These are phyloP conservation scores for Hirundichthys speculiger DNA, from an alignment of 2,113 vertebrate genomes.

Conservation along the genomic window DNA sequence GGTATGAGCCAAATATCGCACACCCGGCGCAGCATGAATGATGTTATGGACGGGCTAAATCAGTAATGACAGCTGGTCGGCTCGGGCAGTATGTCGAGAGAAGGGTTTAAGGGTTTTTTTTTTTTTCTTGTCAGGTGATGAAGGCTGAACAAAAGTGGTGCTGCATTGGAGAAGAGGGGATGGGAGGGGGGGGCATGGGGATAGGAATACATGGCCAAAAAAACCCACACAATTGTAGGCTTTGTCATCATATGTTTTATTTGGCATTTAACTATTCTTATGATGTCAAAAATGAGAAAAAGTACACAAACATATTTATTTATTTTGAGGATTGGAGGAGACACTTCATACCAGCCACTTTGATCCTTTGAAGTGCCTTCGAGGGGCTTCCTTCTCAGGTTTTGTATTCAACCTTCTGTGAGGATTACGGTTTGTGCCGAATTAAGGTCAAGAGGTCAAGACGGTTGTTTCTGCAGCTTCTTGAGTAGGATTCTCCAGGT, in stretches of 20 bases:
- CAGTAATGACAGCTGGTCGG: constrained; percentile 41
- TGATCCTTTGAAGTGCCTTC: too few species aligned
- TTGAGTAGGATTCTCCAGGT: constrained; percentile 40
- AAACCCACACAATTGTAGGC: too few species aligned
- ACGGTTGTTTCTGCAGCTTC: constrained; percentile 50
- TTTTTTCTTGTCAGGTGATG: constrained; percentile 34
- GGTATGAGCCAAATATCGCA: constrained; percentile 37
- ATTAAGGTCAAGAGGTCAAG: constrained; percentile 19
- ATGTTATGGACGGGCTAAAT: constrained; percentile 39
- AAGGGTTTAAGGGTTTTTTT: constrained; percentile 37
- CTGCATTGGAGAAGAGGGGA: not conserved
- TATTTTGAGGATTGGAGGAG: too few species aligned
- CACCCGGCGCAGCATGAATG: constrained; percentile 18
- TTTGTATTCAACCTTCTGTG: constrained; percentile 5
- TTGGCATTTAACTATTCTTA: too few species aligned
- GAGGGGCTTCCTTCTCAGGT: too few species aligned
- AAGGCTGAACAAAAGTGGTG: constrained; percentile 37
- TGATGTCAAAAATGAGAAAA: too few species aligned
- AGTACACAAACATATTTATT: too few species aligned
- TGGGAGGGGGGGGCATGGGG: not conserved
- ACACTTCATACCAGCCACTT: too few species aligned
- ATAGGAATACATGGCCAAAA: not conserved
- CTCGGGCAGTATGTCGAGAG: constrained; percentile 27
- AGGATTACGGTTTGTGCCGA: constrained; percentile 47
- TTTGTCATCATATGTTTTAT: too few species aligned